Evolutionary conservation across 2,888 invertebrate genomes (phyloP), one percentile per base, ranked within the genome.

Genomic region (Cremastobaeus sp.): DNA sequence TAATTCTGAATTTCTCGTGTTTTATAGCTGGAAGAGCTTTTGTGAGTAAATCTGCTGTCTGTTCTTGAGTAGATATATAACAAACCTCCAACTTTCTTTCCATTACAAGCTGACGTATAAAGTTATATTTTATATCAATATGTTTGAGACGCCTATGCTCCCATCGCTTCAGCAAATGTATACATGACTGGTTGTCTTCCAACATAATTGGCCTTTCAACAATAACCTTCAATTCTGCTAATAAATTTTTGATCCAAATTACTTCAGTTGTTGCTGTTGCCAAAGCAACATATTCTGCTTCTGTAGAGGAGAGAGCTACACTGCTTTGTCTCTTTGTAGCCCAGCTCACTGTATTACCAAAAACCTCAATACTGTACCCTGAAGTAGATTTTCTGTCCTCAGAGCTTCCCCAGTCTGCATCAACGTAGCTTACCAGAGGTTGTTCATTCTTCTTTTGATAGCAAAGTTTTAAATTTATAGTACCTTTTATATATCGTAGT

Each of bases 251-350:
- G n/a, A n/a, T n/a, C n/a, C n/a, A n/a, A n/a, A n/a, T n/a, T n/a
- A n/a, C n/a, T n/a, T n/a, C n/a, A n/a, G n/a, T n/a, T n/a, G n/a
- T n/a, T 25, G 79, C 81, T 14, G 54, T 68, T 4, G 79, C 76
- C 14, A 84, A 59, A 2, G 85, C 83, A 1, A 84, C 65, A 65
- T 83, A 84, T 71, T 86, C 83, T 0, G 85, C 81, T 74, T 85
- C 85, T 3, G 84, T 84, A 0, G 82, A 81, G 5, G 84, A 84
- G 0, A 83, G 30, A 0, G 83, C 76, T 2, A 84, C 82, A 18
- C 76, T 48, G 9, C 59, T 62, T 66, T 86, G 86, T 64, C 79
- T 85, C 34, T 73, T 82, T 4, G 82, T 81, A 0, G 45, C 59
- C 85, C 85, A 87, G 12, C 60, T 52, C 2, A 85, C 77, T 0